Evolutionary conservation across 1,140 invertebrate genomes (phyloP), one percentile per base, ranked within the genome.

Genomic region (Hylaeus volcanicus): DNA sequence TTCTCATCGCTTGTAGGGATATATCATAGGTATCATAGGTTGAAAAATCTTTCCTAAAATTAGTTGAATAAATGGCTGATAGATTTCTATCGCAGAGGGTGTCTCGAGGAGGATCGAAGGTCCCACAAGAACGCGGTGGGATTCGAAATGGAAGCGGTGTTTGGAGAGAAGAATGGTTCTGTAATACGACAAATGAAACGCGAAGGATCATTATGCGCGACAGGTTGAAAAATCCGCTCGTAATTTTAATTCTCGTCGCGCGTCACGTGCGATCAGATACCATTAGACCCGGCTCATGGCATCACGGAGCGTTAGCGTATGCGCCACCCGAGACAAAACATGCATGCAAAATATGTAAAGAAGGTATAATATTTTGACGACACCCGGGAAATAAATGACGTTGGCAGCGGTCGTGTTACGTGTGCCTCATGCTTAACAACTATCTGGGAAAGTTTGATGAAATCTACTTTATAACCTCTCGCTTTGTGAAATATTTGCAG

Each of bases 391-490:
- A 79, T 48, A 79, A 79, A 73, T 55, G 69, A 79, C 60, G 70
- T 43, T 43, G 14, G 48, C 11, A 11, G n/a, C 4, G 3, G 58
- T 78, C 39, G 69, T 39, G 15, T 72, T 72, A 78, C 68, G 12
- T 9, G 51, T 5, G n/a, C 69, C 69, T 56, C 51, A 3, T 37
- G 76, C 70, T 79, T 73, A 79, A 79, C 76, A 56, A 71, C 68
- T 61, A 64, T 79, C 58, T 37, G 11, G 58, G 39, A 73, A 79
- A 79, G 69, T 79, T 79, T 79, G 70, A 79, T 79, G 76, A 73
- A 73, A 79, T 79, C 69, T 79, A 79, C 76, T 65, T 64, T 65
- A 55, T 73, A 73, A 74, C 60, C 45, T 41, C 39, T 12, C 60
- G 53, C n/a, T 64, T 73, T 72, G 48, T 79, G 76, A 79, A 79